Base-by-base conservation (phyloP, 2,797 vertebrate genomes). In the Chelidonichthys spinosus region DNA sequence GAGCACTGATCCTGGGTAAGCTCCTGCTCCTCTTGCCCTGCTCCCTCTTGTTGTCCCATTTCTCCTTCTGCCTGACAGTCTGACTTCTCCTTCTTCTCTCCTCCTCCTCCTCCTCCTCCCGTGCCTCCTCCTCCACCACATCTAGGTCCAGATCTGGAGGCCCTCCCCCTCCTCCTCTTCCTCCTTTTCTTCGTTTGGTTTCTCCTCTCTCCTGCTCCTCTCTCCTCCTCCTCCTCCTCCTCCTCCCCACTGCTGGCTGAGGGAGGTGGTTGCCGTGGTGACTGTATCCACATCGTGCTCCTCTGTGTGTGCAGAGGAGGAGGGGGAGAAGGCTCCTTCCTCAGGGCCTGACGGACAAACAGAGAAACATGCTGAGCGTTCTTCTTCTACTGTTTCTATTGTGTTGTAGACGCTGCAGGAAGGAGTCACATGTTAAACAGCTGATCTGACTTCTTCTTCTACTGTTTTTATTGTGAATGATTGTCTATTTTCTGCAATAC, bases 261-360 rank as follows among this genome's bases (percentile, higher is more conserved):
- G 61, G 67, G 81, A 85, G 76, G 83, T 6, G 5, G 76, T 87
- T 67, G 78, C 70, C 85, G 85, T 74, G 74, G 86, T 86, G 47
- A 92, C 76, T 44, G 59, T 53, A 56, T 79, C 85, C 88, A 86
- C 52, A 84, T 80, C 74, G 85, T 78, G 79, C 90, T 94, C 91
- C 88, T 90, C 85, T 56, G 53, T 70, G 65, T 64, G 82, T 72
- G 85, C 88, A 50, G 90, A 90, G 86, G 89, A 87, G 89, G 90
- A 89, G 82, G 85, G 73, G 87, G 92, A 76, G 90, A 89, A 74
- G 71, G 83, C 84, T 90, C 88, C 78, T 81, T 89, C 86, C 81
- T 95, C 94, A 95, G 82, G 94, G 94, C 85, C 95, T 95, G 86
- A 35, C 0, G 44, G 4, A 79, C 4, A 72, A 14, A 71, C 4